These are phyloP conservation scores for Oophaga pumilio DNA, from an alignment of 2,113 vertebrate genomes.

Conservation along the genomic window DNA sequence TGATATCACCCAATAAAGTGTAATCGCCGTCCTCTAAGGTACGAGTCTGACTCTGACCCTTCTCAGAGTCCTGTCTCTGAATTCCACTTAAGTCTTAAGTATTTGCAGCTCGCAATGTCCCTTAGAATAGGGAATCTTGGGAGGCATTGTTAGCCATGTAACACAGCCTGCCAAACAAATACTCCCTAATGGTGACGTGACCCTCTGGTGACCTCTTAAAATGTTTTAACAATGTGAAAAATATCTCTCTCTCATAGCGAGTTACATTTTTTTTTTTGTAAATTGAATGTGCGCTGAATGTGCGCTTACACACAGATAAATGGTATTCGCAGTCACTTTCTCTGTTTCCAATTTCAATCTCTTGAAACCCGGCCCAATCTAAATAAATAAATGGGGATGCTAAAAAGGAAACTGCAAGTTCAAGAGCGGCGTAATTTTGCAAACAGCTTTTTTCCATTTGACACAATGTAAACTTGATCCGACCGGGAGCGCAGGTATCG, in stretches of 20 bases:
- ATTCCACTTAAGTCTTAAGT: constrained; percentile 59
- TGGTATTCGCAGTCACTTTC: constrained; percentile 84
- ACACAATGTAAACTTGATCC: constrained; percentile 80
- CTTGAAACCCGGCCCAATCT: constrained; percentile 84
- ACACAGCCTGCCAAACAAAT: constrained; percentile 83
- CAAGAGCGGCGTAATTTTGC: constrained; percentile 80
- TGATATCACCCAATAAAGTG: not conserved
- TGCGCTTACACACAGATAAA: constrained; percentile 83
- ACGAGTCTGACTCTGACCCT: not conserved
- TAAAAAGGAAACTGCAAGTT: constrained; percentile 83
- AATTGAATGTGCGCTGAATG: constrained; percentile 82
- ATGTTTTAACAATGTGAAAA: constrained; percentile 90
- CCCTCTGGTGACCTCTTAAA: constrained; percentile 87
- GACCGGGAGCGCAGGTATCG: constrained; percentile 83
- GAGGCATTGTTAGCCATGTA: constrained; percentile 83
- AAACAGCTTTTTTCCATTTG: constrained; percentile 86
- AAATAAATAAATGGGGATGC: constrained; percentile 88
- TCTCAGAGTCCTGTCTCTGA: not conserved
- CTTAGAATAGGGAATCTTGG: constrained; percentile 77
- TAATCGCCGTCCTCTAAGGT: not conserved
- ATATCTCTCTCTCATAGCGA: constrained; percentile 87
- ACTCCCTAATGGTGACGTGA: constrained; percentile 84
- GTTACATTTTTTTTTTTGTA: constrained; percentile 75
- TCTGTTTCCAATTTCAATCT: constrained; percentile 86
- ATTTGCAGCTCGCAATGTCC: constrained; percentile 80